Conservation (phyloP, 2,797 vertebrate genomes). For the Girardinus metallicus region DNA sequence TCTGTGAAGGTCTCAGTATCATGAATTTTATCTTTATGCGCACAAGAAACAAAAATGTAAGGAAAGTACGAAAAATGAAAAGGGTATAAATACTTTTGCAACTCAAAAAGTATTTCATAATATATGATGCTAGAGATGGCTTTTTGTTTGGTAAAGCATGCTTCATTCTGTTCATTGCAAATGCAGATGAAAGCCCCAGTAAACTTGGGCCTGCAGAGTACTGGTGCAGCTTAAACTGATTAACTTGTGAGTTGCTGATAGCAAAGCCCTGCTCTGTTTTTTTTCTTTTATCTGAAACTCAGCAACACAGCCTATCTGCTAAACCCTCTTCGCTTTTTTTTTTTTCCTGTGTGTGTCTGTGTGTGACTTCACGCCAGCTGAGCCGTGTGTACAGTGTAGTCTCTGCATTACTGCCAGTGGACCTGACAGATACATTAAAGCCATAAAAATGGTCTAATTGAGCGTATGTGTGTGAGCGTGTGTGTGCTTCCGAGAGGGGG, state of each 20-base stretch:
- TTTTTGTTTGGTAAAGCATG: neutral
- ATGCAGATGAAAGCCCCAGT: constrained; percentile 36
- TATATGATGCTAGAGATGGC: neutral
- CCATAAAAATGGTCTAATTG: constrained; percentile 68
- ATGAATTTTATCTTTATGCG: neutral
- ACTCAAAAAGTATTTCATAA: neutral
- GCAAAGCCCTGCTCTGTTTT: constrained; percentile 63
- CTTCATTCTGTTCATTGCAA: constrained; percentile 19
- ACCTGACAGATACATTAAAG: constrained; percentile 68
- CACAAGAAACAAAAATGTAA: neutral
- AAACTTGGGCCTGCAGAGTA: constrained; percentile 53
- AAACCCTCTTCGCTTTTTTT: constrained; percentile 32
- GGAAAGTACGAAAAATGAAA: neutral
- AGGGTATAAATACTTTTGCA: neutral
- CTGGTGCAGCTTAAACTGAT: constrained; percentile 69
- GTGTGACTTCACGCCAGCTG: constrained; percentile 45
- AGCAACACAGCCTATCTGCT: constrained; percentile 63
- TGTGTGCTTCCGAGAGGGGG: neutral
- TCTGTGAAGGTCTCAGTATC: neutral
- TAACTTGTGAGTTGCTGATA: constrained; percentile 70
- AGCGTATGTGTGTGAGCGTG: constrained; percentile 25
- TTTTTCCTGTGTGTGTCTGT: neutral
- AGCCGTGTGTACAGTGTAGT: constrained; percentile 45
- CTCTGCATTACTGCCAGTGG: constrained; percentile 47
- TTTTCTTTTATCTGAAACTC: constrained; percentile 73